phyloP scores from a whole-genome alignment of 2,797 vertebrate genomes.

The Cossypha heuglini region DNA sequence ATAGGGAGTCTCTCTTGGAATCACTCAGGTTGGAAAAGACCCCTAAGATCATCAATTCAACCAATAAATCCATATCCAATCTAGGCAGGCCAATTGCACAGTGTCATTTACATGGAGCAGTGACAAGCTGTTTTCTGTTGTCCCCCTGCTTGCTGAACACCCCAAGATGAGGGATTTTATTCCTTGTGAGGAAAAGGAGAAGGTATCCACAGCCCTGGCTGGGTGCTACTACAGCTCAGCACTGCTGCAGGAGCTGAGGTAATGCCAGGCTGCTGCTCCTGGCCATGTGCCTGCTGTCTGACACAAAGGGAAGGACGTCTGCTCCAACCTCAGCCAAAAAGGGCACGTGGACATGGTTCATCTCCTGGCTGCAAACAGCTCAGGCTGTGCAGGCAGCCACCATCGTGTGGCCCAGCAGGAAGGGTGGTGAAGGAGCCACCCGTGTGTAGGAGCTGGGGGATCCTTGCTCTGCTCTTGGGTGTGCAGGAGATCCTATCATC shows the following conservation, averaged over 20 bases:
- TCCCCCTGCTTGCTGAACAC: neutral
- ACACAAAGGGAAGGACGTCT: neutral
- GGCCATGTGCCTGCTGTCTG: neutral
- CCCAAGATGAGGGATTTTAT: neutral
- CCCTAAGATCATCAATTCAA: neutral
- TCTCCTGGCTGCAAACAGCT: neutral
- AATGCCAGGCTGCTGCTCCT: neutral
- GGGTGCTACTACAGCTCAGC: neutral
- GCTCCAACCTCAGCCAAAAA: neutral
- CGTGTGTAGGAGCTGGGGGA: fast-evolving
- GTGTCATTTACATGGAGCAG: neutral
- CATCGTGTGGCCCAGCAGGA: fast-evolving
- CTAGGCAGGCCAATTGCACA: neutral
- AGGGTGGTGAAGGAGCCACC: fast-evolving
- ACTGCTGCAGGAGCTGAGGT: neutral
- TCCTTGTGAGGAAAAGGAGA: neutral
- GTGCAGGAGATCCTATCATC: neutral
- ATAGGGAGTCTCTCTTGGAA: neutral
- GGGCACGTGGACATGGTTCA: neutral
- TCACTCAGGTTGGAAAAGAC: neutral
- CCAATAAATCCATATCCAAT: neutral
- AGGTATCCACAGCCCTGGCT: neutral
- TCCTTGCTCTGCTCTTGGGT: neutral
- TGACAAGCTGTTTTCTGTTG: fast-evolving
- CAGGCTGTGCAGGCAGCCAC: fast-evolving